Conservation (phyloP, 2,113 vertebrate genomes). For the Maylandia zebra region DNA sequence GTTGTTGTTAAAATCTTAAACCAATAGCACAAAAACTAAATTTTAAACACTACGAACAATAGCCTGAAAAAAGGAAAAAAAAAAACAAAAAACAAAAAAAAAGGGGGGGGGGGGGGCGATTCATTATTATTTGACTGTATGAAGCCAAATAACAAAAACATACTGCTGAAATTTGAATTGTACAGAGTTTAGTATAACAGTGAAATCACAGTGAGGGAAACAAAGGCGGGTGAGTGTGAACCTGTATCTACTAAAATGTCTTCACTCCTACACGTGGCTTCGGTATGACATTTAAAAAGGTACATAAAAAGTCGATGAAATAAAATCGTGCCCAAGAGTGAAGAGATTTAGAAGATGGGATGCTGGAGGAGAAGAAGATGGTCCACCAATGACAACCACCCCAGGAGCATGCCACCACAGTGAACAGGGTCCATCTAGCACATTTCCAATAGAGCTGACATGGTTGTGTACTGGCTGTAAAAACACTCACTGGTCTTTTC, state of each 20-base stretch:
- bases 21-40: neutral
- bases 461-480: neutral
- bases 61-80: neutral
- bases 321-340: slow-evolving; percentile 25
- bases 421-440: slow-evolving; percentile 11
- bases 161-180: neutral
- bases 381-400: neutral
- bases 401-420: slow-evolving; percentile 28
- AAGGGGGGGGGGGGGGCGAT: neutral
- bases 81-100: neutral
- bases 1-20: neutral
- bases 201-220: neutral
- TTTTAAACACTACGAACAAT: neutral
- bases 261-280: slow-evolving; percentile 35
- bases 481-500: neutral
- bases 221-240: neutral
- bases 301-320: neutral
- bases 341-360: slow-evolving; percentile 40
- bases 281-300: neutral
- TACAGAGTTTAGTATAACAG: neutral
- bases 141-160: slow-evolving; percentile 38
- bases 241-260: slow-evolving; percentile 11
- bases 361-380: neutral
- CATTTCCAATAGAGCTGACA: slow-evolving; percentile 43
- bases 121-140: slow-evolving; percentile 25